Conservation (phyloP, 2,113 vertebrate genomes). For the Prionailurus bengalensis region DNA sequence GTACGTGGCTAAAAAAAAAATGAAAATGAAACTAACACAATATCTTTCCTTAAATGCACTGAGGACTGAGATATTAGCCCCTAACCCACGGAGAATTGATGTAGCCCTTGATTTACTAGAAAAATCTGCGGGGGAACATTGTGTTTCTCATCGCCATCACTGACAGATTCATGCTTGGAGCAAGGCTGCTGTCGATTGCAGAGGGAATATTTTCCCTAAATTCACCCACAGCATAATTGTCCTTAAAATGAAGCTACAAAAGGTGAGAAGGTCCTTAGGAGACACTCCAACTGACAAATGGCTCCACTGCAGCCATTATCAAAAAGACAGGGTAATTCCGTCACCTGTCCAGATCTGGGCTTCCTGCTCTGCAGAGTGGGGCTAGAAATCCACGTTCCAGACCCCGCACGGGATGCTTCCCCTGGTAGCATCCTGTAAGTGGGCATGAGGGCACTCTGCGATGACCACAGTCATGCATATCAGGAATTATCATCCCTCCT, state of each 20-base stretch:
- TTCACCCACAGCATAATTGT: constrained; percentile 52
- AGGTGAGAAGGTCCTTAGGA: constrained; percentile 43
- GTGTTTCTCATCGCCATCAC: neutral
- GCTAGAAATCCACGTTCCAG: neutral
- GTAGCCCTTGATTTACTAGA: constrained; percentile 4
- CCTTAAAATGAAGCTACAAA: constrained; percentile 45
- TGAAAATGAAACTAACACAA: neutral
- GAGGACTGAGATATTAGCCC: neutral
- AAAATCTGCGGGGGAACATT: constrained; percentile 25
- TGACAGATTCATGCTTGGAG: constrained; percentile 28
- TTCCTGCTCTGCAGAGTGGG: rapidly evolving
- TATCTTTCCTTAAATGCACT: neutral
- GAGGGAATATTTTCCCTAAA: constrained; percentile 54
- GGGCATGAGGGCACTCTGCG: neutral
- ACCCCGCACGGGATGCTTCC: neutral
- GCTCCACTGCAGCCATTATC: neutral
- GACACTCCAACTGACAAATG: neutral
- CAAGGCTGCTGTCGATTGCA: constrained; percentile 22
- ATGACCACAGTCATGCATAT: neutral
- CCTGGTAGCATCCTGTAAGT: neutral
- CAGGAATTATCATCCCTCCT: neutral
- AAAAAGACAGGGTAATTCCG: neutral
- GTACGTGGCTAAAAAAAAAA: neutral
- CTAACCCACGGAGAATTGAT: neutral
- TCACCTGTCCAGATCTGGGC: neutral